Base-by-base conservation (phyloP, 1,140 invertebrate genomes). In the Drosophila watanabei region DNA sequence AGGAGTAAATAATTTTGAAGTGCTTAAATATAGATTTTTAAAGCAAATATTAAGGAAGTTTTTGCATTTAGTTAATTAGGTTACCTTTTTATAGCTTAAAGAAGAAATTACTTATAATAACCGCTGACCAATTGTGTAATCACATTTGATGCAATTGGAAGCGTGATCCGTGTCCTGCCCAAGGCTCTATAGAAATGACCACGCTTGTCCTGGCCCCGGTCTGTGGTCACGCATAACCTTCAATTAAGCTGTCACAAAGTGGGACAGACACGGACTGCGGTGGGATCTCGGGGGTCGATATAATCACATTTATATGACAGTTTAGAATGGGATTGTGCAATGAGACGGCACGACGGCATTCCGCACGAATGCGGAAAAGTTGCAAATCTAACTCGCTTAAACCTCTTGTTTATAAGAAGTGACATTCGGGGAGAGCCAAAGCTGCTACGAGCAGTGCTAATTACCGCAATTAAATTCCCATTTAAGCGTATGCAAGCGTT, bases 161-260 rank as follows among this genome's bases (percentile, higher is more conserved):
- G 69, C 61, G 59, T 70, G 68, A 56, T 63, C 75, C 56, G 46
- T 33, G 37, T 41, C 58, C 48, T 43, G 28, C 48, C 58, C 68
- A 61, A 64, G 57, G 57, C 58, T 52, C 16, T 41, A 62, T 62
- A 9, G 48, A 64, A 51, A 7, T 57, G 32, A 13, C 37, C 30
- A 37, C 30, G 35, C 41, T 54, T 63, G 35, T 43, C 45, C 63
- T 52, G 24, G 16, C 13, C 57, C 37, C 51, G 41, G 28, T 41
- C 59, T 60, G 54, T 49, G 60, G 69, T 79, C 69, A 65, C 49
- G 52, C 64, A 84, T 65, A 75, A 69, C 65, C 80, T 88, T 84
- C 73, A 84, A 88, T 88, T 81, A 89, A 81, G 63, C 69, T 79
- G 73, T 79, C 70, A 79, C 81, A 70, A 75, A 75, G 59, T 69